Percentiles rank a stretch among this genome's conserved stretches.
These are phyloP conservation scores for Dendrocincla fuliginosa DNA, from an alignment of 2,797 vertebrate genomes.

Conservation along the genomic window DNA sequence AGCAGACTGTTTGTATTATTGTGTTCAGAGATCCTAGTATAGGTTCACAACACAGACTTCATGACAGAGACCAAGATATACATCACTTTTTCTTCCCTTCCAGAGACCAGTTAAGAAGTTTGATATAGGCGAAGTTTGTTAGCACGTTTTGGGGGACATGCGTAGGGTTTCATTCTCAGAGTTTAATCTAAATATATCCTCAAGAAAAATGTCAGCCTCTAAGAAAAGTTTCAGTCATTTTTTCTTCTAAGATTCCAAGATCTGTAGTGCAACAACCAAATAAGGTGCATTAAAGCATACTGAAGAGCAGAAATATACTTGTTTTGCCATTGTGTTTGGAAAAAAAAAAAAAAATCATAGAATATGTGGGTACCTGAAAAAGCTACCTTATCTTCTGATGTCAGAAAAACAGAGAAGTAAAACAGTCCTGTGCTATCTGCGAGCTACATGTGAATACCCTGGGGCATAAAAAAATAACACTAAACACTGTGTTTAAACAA, in stretches of 20 bases:
- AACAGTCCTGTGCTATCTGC: not conserved
- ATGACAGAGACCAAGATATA: not conserved
- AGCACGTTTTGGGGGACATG: not conserved
- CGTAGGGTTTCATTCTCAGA: not conserved
- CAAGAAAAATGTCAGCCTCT: not conserved
- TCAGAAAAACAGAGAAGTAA: not conserved
- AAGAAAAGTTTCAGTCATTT: not conserved
- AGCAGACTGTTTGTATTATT: not conserved
- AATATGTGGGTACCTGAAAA: not conserved
- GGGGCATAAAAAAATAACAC: too few species aligned
- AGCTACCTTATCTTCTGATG: not conserved
- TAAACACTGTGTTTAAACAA: not conserved
- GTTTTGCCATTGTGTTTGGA: not conserved
- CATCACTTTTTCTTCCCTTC: not conserved
- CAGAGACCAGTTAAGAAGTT: not conserved
- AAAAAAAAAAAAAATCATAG: not conserved
- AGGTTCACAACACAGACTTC: not conserved
- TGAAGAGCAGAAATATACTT: not conserved
- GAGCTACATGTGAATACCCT: not conserved
- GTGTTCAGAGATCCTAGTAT: not conserved
- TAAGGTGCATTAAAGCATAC: accelerated
- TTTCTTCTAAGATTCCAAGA: not conserved
- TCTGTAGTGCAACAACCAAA: not conserved
- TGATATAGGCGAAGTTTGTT: not conserved
- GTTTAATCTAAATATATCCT: not conserved